Evolutionary conservation across 2,113 vertebrate genomes (phyloP).

Genomic region (Monopterus albus): DNA sequence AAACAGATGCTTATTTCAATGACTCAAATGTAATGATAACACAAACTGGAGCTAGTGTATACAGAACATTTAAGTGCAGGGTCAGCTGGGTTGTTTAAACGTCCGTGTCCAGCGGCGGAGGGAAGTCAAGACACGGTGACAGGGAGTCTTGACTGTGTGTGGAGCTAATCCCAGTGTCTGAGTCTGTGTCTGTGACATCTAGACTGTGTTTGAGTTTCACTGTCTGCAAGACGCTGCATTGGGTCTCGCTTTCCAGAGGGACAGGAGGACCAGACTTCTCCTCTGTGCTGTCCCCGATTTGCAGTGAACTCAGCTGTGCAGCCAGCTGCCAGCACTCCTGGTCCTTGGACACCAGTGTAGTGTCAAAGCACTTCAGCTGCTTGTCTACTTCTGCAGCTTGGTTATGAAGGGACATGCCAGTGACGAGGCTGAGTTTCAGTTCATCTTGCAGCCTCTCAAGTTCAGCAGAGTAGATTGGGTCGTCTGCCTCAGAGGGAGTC

Average conservation of each 20-base stretch:
- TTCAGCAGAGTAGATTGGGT: constrained; percentile 72
- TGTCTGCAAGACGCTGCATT: constrained; percentile 57
- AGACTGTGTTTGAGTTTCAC: constrained; percentile 77
- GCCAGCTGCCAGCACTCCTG: constrained; percentile 90
- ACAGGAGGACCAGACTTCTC: constrained; percentile 8
- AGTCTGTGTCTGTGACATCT: constrained; percentile 94
- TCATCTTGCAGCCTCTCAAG: constrained; percentile 84
- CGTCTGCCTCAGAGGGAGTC: constrained; percentile 38
- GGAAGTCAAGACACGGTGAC: constrained; percentile 83
- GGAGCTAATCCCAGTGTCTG: constrained; percentile 98
- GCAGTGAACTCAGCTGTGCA: constrained; percentile 85
- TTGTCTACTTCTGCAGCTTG: constrained; percentile 87
- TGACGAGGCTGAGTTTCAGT: constrained; percentile 86
- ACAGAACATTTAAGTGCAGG: constrained; percentile 1
- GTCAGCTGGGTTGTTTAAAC: constrained; percentile 62
- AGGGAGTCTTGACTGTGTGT: constrained; percentile 97
- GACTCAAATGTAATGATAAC: background rate
- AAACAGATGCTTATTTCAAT: background rate
- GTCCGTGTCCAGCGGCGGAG: constrained; percentile 77
- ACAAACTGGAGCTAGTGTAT: background rate
- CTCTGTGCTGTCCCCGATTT: constrained; percentile 70
- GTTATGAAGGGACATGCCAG: constrained; percentile 86
- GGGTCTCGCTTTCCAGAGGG: constrained; percentile 66
- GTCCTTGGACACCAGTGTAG: constrained; percentile 84
- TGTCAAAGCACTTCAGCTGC: constrained; percentile 85